These are phyloP conservation scores for Platyrinchus mystaceus DNA, from an alignment of 2,797 vertebrate species.

Conservation along the genomic window DNA sequence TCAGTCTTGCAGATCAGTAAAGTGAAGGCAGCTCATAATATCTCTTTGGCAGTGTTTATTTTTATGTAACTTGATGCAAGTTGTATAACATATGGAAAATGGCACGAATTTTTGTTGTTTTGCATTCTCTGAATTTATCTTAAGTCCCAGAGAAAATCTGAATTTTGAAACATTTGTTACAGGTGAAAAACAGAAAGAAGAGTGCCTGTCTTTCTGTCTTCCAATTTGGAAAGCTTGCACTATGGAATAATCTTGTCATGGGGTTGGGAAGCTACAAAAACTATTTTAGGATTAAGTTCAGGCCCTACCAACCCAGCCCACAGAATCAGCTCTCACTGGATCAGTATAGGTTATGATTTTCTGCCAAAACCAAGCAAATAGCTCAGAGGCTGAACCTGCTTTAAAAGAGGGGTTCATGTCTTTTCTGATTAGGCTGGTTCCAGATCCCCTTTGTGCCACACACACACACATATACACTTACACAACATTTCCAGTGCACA, in stretches of 20 bases:
- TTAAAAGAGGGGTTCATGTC: background rate
- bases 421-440: background rate
- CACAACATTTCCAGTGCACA: background rate
- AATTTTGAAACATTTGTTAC: background rate
- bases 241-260: constrained; percentile 28
- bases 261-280: constrained; percentile 16
- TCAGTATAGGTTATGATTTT: background rate
- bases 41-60: background rate
- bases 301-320: background rate
- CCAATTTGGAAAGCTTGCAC: background rate
- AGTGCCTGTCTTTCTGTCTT: background rate
- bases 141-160: background rate
- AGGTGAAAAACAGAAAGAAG: constrained; percentile 28
- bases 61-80: constrained; percentile 25
- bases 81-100: constrained; percentile 20
- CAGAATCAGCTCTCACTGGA: background rate
- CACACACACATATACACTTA: background rate
- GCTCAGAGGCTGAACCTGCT: background rate
- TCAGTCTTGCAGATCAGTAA: background rate
- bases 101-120: background rate
- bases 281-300: constrained; percentile 20
- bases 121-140: constrained; percentile 6
- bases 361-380: background rate
- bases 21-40: background rate
- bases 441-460: background rate